Conservation (phyloP, 2,888 invertebrate species). For the Eupelmus urozonus region DNA sequence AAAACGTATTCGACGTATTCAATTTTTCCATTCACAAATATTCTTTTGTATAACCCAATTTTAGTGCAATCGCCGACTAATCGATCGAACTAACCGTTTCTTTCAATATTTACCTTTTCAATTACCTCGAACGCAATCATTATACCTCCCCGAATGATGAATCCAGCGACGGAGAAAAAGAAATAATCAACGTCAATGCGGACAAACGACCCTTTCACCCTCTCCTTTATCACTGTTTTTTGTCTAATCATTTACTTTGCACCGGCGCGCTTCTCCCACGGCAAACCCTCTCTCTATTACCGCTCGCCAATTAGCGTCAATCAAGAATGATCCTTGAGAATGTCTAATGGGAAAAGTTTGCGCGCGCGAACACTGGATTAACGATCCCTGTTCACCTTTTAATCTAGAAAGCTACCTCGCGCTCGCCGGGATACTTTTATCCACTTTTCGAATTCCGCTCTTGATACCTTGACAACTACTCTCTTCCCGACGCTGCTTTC, state of each 20-base stretch:
- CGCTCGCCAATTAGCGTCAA: slow-evolving; percentile 57
- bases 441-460: slow-evolving; percentile 53
- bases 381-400: slow-evolving; percentile 59
- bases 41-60: too few species aligned
- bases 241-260: slow-evolving; percentile 32
- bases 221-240: slow-evolving; percentile 9
- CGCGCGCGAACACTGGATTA: slow-evolving; percentile 53
- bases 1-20: too few species aligned
- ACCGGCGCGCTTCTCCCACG: slow-evolving; percentile 13
- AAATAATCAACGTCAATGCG: slow-evolving; percentile 22
- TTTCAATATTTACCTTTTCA: too few species aligned
- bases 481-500: not conserved
- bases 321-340: slow-evolving; percentile 56
- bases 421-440: slow-evolving; percentile 50
- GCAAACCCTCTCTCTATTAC: slow-evolving; percentile 30
- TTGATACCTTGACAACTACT: slow-evolving; percentile 53
- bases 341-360: slow-evolving; percentile 59
- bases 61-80: too few species aligned
- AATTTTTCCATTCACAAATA: too few species aligned
- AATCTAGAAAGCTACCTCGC: slow-evolving; percentile 54
- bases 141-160: not conserved
- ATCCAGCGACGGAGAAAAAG: not conserved
- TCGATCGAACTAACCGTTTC: too few species aligned
- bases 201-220: slow-evolving; percentile 10
- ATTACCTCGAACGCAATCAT: not conserved